phyloP scores from a whole-genome alignment of 1,140 invertebrate species.

The Papilio polytes region DNA sequence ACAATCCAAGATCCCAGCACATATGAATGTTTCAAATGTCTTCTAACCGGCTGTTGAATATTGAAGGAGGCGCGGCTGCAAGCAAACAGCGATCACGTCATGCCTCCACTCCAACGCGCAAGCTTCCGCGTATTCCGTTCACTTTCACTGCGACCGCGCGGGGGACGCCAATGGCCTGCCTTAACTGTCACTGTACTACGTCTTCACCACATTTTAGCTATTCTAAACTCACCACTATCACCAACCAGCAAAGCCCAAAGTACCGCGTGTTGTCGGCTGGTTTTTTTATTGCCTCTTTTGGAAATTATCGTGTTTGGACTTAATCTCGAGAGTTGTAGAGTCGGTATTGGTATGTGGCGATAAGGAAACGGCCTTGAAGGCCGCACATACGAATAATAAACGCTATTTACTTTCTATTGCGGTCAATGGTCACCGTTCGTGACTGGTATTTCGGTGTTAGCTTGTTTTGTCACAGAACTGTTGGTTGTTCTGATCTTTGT shows the following conservation, averaged over 20 bases:
- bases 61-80: background rate
- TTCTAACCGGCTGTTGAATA: constrained; percentile 20
- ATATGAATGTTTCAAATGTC: constrained; percentile 15
- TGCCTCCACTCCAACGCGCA: constrained; percentile 65
- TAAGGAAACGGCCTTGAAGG: constrained; percentile 65
- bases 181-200: constrained; percentile 46
- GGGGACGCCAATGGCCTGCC: constrained; percentile 37
- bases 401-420: constrained; percentile 77
- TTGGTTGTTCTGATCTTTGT: background rate
- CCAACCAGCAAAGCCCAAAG: constrained; percentile 45
- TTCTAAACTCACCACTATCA: constrained; percentile 52
- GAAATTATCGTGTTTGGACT: constrained; percentile 51
- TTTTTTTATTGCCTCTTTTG: constrained; percentile 52
- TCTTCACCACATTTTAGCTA: constrained; percentile 37
- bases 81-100: constrained; percentile 61
- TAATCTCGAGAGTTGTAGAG: constrained; percentile 49
- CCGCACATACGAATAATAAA: constrained; percentile 57
- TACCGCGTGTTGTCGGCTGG: constrained; percentile 40
- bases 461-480: constrained; percentile 44
- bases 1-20: background rate
- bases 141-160: constrained; percentile 65
- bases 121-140: constrained; percentile 72
- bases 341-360: constrained; percentile 51
- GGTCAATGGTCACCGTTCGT: constrained; percentile 66
- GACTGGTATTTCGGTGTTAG: constrained; percentile 48